A percentile compares a stretch with the other conserved stretches of the same genome.
phyloP scores from a whole-genome alignment of 2,113 vertebrate genomes.

The Platysteira castanea region DNA sequence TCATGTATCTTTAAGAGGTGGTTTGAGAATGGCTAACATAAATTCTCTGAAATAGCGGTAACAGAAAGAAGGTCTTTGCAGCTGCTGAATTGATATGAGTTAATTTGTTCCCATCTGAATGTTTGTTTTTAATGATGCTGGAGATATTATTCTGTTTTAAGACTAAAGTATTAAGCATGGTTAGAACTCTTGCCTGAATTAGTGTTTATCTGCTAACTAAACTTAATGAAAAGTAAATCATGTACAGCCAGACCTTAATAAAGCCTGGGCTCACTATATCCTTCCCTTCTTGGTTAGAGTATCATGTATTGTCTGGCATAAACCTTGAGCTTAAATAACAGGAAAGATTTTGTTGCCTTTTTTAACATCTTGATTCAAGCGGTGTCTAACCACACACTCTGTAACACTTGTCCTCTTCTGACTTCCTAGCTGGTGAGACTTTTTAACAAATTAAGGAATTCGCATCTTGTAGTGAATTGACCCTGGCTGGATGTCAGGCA shows the following conservation, averaged over 20 bases:
- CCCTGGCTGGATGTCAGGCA: not conserved
- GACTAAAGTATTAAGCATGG: not conserved
- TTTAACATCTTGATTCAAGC: not conserved
- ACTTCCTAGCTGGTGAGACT: not conserved
- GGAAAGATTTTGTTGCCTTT: not conserved
- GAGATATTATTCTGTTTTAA: conserved; percentile 18
- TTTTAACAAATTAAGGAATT: not conserved
- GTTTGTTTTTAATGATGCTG: conserved; percentile 38
- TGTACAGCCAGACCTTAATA: not conserved
- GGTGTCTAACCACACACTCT: not conserved
- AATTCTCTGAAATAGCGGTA: not conserved
- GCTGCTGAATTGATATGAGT: not conserved
- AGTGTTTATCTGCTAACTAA: conserved; percentile 31
- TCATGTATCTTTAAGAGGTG: not conserved
- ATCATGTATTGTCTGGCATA: not conserved
- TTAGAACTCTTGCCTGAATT: conserved; percentile 2
- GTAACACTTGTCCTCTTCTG: not conserved
- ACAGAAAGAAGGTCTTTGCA: not conserved
- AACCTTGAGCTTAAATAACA: conserved; percentile 4
- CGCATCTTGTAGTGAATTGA: not conserved
- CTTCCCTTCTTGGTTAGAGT: not conserved
- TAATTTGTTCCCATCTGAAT: conserved; percentile 30
- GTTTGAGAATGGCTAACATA: not conserved
- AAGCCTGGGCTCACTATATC: not conserved
- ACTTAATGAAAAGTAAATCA: conserved; percentile 45